Percentiles rank a stretch among this genome's conserved stretches.
phyloP scores from a whole-genome alignment of 2,888 invertebrate species.

The Heterodera filipjevi region DNA sequence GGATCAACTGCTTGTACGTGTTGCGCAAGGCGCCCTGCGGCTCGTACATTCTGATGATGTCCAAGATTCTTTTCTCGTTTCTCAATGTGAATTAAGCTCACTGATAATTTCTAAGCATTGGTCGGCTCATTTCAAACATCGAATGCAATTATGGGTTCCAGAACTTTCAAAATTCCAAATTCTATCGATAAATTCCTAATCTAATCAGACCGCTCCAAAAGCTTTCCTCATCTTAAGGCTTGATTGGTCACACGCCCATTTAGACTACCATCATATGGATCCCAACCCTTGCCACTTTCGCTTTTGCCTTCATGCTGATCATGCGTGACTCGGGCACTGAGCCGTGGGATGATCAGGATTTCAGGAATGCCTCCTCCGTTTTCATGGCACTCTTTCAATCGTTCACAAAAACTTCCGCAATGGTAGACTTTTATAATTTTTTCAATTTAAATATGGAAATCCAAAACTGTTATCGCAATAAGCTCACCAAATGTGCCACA shows the following conservation, averaged over 20 bases:
- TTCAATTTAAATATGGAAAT: too few relatives aligned
- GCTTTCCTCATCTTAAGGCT: too few relatives aligned
- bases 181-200: too few relatives aligned
- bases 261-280: constrained; percentile 64
- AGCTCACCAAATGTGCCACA: neutral
- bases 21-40: constrained; percentile 57
- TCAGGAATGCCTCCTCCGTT: constrained; percentile 32
- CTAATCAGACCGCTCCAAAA: too few relatives aligned
- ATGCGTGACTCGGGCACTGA: constrained; percentile 59
- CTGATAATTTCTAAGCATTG: neutral
- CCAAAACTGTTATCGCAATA: too few relatives aligned
- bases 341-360: constrained; percentile 54
- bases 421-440: constrained; percentile 35
- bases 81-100: constrained; percentile 47
- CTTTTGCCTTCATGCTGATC: constrained; percentile 61
- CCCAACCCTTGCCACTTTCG: constrained; percentile 61
- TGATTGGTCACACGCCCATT: constrained; percentile 15
- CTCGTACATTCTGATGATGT: constrained; percentile 64
- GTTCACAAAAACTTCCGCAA: constrained; percentile 62
- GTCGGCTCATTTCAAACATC: too few relatives aligned
- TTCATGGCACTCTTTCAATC: constrained; percentile 58
- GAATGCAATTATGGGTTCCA: too few relatives aligned
- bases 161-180: too few relatives aligned
- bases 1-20: constrained; percentile 54
- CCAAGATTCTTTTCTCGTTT: constrained; percentile 57